Percentiles rank a stretch among this genome's conserved stretches.
Conservation (phyloP, 2,888 invertebrate species). For the Apamea monoglypha region DNA sequence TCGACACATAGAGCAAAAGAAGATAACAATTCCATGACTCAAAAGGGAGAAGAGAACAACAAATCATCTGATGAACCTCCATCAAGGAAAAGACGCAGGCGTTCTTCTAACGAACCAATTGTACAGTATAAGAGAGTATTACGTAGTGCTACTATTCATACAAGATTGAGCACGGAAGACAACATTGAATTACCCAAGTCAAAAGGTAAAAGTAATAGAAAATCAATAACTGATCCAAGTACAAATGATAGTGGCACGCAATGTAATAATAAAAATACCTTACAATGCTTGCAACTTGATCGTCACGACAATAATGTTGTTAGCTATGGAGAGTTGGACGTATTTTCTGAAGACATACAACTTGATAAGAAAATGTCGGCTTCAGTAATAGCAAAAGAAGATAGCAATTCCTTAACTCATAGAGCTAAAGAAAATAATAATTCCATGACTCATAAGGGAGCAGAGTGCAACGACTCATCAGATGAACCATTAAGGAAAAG, state of each 20-base stretch:
- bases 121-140: constrained; percentile 69
- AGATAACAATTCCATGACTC: constrained; percentile 1
- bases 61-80: constrained; percentile 24
- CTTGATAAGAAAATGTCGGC: constrained; percentile 15
- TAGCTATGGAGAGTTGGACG: constrained; percentile 71
- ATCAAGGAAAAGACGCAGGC: constrained; percentile 67
- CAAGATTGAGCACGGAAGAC: constrained; percentile 37
- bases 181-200: constrained; percentile 20
- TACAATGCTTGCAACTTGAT: constrained; percentile 6
- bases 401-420: background rate
- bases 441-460: background rate
- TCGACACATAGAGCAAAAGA: background rate
- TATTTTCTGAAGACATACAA: constrained; percentile 63
- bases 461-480: constrained; percentile 8
- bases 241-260: constrained; percentile 7
- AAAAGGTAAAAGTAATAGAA: constrained; percentile 17
- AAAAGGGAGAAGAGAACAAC: constrained; percentile 8
- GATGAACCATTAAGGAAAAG: constrained; percentile 58
- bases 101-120: constrained; percentile 60
- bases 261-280: constrained; percentile 1
- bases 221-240: background rate
- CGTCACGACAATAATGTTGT: constrained; percentile 39
- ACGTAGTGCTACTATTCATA: constrained; percentile 69
- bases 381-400: constrained; percentile 15
- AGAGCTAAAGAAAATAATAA: constrained; percentile 12